Percentiles rank a stretch among this genome's conserved stretches.
These are phyloP conservation scores for Spodoptera exigua DNA, from an alignment of 2,888 invertebrate genomes.

Conservation along the genomic window DNA sequence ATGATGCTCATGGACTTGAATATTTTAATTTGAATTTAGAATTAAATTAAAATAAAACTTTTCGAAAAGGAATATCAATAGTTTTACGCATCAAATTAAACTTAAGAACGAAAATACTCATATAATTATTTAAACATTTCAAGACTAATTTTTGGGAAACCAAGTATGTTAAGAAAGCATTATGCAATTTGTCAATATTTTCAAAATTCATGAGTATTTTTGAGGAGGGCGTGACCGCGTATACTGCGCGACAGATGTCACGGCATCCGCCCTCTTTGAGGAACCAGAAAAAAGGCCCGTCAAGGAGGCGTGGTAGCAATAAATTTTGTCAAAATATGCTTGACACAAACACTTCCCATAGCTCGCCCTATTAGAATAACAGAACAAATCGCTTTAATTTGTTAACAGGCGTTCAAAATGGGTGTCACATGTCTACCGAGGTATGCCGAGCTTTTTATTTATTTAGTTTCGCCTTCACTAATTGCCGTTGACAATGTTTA, in stretches of 20 bases:
- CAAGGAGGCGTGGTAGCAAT: conserved; percentile 87
- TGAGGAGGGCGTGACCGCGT: conserved; percentile 78
- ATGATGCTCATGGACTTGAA: too few species aligned
- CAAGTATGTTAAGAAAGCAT: too few species aligned
- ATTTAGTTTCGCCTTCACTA: conserved; percentile 84
- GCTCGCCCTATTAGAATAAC: conserved; percentile 87
- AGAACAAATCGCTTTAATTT: conserved; percentile 88
- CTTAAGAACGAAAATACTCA: too few species aligned
- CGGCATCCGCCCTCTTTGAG: conserved; percentile 78
- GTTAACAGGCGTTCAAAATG: conserved; percentile 87
- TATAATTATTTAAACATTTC: too few species aligned
- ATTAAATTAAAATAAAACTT: too few species aligned
- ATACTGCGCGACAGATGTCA: conserved; percentile 84
- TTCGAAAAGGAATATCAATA: too few species aligned
- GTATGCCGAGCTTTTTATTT: conserved; percentile 74
- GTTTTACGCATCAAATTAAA: too few species aligned
- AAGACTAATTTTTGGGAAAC: too few species aligned
- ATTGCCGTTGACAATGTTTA: conserved; percentile 87
- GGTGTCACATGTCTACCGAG: conserved; percentile 85
- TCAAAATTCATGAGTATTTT: conserved; percentile 69
- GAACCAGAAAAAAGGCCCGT: conserved; percentile 75
- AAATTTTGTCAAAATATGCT: conserved; percentile 89
- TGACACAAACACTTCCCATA: conserved; percentile 87
- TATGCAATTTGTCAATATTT: conserved; percentile 62
- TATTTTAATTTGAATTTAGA: too few species aligned